Conservation (phyloP, 2,888 invertebrate genomes). For the Trachelus tabidus region DNA sequence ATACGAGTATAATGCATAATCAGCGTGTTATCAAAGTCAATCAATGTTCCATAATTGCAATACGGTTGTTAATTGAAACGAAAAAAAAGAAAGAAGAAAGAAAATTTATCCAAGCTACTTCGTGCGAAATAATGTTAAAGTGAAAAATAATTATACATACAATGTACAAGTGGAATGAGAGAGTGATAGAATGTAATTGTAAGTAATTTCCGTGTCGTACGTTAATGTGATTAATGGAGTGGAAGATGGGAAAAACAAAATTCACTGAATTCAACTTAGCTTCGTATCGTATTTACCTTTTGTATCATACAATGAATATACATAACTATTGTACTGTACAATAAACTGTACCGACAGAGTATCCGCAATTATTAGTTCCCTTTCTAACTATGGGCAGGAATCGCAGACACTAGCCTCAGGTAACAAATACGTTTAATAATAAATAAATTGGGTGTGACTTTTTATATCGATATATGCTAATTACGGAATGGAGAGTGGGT, state of each 20-base stretch:
- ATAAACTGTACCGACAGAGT: constrained; percentile 20
- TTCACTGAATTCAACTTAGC: not conserved
- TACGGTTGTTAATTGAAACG: not conserved
- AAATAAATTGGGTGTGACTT: not conserved
- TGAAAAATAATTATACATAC: not conserved
- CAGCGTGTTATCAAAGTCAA: not conserved
- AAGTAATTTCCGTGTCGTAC: not conserved
- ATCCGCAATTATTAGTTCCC: not conserved
- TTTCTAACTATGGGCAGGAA: not conserved
- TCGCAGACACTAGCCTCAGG: not conserved
- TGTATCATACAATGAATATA: constrained; percentile 25
- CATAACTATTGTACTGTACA: constrained; percentile 18
- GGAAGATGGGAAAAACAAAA: not conserved
- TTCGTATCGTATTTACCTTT: constrained; percentile 13
- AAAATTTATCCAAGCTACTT: not conserved
- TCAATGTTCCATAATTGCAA: not conserved
- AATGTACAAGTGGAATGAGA: not conserved
- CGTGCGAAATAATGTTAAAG: not conserved
- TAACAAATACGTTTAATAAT: not conserved
- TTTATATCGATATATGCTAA: not conserved
- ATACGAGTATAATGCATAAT: not conserved
- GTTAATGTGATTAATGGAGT: not conserved
- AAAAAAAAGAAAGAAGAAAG: not conserved
- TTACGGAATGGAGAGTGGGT: not conserved
- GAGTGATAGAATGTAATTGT: not conserved